Conservation (phyloP, 2,888 invertebrate species). For the Eugnorisma glareosa region DNA sequence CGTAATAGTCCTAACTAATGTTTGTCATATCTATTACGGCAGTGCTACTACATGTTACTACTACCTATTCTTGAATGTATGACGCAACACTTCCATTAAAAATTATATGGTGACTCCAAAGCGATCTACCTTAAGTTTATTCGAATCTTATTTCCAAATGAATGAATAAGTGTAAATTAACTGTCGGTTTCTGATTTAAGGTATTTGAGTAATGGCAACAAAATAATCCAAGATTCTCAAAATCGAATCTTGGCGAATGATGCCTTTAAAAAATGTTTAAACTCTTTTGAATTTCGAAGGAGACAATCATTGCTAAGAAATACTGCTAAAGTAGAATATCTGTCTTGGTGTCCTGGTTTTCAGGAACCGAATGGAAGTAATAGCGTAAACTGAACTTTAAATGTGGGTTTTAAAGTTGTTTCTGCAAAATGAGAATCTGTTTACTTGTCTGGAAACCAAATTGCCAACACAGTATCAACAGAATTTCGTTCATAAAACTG, state of each 20-base stretch:
- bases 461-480: background rate
- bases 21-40: slow-evolving; percentile 27
- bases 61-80: slow-evolving; percentile 12
- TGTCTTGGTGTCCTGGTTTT: too few species aligned
- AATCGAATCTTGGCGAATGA: too few species aligned
- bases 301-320: too few species aligned
- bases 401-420: background rate
- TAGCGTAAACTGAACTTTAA: background rate
- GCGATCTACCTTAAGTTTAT: background rate
- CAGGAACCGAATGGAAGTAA: too few species aligned
- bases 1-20: slow-evolving; percentile 25
- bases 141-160: background rate
- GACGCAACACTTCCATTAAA: slow-evolving; percentile 40
- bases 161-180: background rate
- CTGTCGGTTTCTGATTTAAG: background rate
- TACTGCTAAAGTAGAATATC: too few species aligned
- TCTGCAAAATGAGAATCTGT: background rate
- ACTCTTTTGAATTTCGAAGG: too few species aligned
- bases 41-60: slow-evolving; percentile 5
- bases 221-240: too few species aligned
- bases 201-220: background rate
- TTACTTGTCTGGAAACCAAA: background rate
- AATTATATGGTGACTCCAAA: background rate
- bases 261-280: too few species aligned
- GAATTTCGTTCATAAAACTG: slow-evolving; percentile 8